Evolutionary conservation across 2,888 invertebrate species (phyloP).

Genomic region (Eulithis prunata): DNA sequence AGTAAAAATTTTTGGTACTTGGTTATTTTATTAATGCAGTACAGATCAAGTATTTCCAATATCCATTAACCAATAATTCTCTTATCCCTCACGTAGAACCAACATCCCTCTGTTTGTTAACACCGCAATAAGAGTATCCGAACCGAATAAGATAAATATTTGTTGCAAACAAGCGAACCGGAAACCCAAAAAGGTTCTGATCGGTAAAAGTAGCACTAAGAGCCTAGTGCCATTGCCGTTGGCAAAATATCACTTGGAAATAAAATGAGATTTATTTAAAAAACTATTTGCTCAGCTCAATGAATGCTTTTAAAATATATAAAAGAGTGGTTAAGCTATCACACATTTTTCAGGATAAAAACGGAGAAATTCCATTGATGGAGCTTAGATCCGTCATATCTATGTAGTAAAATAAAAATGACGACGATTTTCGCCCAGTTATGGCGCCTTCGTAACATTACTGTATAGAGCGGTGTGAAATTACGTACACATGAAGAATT

Average conservation of each 20-base stretch:
- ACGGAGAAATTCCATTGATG: too few species aligned
- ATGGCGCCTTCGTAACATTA: too few species aligned
- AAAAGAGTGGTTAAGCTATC: too few species aligned
- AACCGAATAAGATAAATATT: constrained; percentile 72
- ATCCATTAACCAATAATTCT: constrained; percentile 40
- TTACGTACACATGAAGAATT: too few species aligned
- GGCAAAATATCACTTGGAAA: constrained; percentile 41
- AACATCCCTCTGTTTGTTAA: constrained; percentile 64
- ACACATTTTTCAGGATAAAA: too few species aligned
- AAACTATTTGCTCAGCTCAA: too few species aligned
- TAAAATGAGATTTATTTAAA: neutral
- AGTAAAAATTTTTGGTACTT: too few species aligned
- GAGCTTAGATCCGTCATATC: too few species aligned
- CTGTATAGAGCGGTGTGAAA: too few species aligned
- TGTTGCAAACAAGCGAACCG: constrained; percentile 56
- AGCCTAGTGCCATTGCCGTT: constrained; percentile 67
- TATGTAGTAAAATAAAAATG: too few species aligned
- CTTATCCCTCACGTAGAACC: constrained; percentile 50
- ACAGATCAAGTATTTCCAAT: constrained; percentile 18
- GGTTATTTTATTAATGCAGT: neutral
- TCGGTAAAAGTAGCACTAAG: constrained; percentile 71
- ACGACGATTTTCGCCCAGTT: too few species aligned
- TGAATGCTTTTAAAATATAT: too few species aligned
- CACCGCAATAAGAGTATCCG: constrained; percentile 73
- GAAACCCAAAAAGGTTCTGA: constrained; percentile 57